A percentile compares a stretch with the other conserved stretches of the same genome.
These are phyloP conservation scores for Oasisia sp. DNA, from an alignment of 2,888 invertebrate species.

Conservation along the genomic window DNA sequence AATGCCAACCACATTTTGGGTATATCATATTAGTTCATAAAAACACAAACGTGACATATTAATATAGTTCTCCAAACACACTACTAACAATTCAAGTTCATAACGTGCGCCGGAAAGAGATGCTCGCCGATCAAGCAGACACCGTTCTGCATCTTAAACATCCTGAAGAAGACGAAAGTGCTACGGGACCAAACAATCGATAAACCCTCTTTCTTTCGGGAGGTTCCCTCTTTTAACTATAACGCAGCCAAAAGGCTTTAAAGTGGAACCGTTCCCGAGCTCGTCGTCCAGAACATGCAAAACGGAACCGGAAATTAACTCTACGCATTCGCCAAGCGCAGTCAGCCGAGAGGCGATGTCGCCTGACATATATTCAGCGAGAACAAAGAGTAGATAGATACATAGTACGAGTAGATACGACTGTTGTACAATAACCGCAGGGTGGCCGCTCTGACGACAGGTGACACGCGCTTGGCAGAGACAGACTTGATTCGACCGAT, in stretches of 20 bases:
- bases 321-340: background rate
- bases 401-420: background rate
- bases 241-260: constrained; percentile 68
- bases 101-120: constrained; percentile 17
- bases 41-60: background rate
- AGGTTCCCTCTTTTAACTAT: constrained; percentile 63
- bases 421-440: background rate
- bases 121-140: constrained; percentile 37
- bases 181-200: constrained; percentile 67
- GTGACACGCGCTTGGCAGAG: background rate
- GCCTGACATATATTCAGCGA: background rate
- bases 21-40: no score
- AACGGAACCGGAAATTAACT: background rate
- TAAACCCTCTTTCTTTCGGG: constrained; percentile 60
- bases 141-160: constrained; percentile 67
- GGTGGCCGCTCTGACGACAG: background rate
- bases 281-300: constrained; percentile 23
- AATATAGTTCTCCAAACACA: no score
- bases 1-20: no score
- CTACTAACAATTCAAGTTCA: background rate
- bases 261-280: constrained; percentile 53
- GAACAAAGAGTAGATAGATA: background rate
- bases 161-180: constrained; percentile 67
- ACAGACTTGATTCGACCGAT: background rate
- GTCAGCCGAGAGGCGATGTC: background rate